Evolutionary conservation across 1,140 invertebrate genomes (phyloP).

Genomic region (Lepidotrigona ventralis): DNA sequence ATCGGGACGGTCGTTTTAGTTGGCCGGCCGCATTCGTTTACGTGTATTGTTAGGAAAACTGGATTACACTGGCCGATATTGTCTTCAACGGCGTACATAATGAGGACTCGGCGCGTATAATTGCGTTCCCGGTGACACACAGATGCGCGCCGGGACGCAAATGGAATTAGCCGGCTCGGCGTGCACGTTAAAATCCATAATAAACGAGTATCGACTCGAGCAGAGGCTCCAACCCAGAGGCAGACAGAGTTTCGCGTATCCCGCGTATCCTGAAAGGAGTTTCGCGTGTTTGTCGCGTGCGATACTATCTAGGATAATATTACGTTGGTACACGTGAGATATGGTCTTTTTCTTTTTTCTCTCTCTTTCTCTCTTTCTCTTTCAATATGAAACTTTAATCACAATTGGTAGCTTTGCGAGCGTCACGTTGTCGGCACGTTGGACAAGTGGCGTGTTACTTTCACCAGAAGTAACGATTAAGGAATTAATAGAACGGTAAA

Average conservation of each 20-base stretch:
- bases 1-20: neutral
- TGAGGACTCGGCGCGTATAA: conserved; percentile 44
- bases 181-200: conserved; percentile 40
- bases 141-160: conserved; percentile 30
- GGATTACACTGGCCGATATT: conserved; percentile 54
- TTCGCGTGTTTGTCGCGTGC: neutral
- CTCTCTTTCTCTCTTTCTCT: neutral
- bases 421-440: too few species aligned
- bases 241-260: neutral
- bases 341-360: neutral
- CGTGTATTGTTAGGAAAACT: conserved; percentile 57
- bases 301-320: neutral
- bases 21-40: conserved; percentile 48
- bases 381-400: neutral
- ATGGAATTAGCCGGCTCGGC: conserved; percentile 53
- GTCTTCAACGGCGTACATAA: conserved; percentile 50
- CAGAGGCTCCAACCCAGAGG: too few species aligned
- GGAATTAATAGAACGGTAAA: neutral
- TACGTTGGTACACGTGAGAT: neutral
- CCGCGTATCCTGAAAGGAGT: neutral
- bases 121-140: conserved; percentile 51
- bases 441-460: too few species aligned
- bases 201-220: neutral
- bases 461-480: too few species aligned
- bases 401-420: too few species aligned